Evolutionary conservation across 1,140 invertebrate species (phyloP), one percentile per base, ranked within the genome.

Genomic region (Heliconius congener): DNA sequence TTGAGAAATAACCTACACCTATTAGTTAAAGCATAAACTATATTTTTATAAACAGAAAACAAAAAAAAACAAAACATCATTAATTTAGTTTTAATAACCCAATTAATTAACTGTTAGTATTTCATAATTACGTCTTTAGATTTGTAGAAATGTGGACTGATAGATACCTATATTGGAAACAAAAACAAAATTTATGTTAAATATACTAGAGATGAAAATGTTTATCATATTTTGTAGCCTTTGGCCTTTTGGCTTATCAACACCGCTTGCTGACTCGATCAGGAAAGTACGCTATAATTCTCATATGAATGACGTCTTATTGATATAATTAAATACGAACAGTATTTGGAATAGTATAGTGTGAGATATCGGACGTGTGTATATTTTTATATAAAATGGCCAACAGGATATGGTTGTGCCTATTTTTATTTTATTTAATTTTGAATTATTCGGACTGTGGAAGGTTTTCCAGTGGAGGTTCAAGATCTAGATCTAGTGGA

Each of bases 381-480:
- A 30, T 27, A 27, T 27, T 66, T n/a, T 30, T 11, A 23, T 66
- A 30, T 30, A 83, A 70, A 76, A 87, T 87, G 86, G 80, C 82
- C 81, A 84, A 82, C 81, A 85, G 74, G 82, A 75, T 86, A 71
- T 57, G 87, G 76, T 81, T 87, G 82, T 87, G 85, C 81, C 83
- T 87, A 16, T 79, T 87, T 74, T 77, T 88, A 76, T 30, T 83
- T 39, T 85, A 80, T 80, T 60, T 85, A 27, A 55, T 79, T 34
- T 52, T 78, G 8, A 77, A 81, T 52, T 81, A 23, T 80, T 76
- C 81, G 39, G 66, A 83, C 73, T 81, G 83, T 77, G 83, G 80
- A 84, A 77, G 83, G 60, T 80, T 76, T 42, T 71, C 42, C 3
- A 72, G 66, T 39, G 18, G 66, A 34, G 71, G 79, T 16, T 72